Conservation (phyloP, 30 jellyfish, hydroid and myxozoan species). For the Chironex yamaguchii region DNA sequence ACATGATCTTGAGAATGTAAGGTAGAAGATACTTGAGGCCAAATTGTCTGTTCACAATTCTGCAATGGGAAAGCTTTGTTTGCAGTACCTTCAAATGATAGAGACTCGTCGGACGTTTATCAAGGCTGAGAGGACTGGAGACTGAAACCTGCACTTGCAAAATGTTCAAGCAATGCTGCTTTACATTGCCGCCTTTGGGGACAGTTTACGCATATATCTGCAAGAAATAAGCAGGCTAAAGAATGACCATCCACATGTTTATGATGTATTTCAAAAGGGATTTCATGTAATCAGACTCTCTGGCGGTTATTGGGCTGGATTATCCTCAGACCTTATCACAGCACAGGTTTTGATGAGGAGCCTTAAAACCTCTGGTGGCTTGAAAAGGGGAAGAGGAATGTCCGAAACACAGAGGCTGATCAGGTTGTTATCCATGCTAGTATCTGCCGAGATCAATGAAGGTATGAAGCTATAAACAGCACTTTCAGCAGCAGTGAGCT, state of each 20-base stretch:
- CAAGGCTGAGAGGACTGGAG: constrained; percentile 59
- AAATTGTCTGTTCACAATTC: constrained; percentile 23
- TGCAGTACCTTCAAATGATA: constrained; percentile 64
- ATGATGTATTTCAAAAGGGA: constrained; percentile 52
- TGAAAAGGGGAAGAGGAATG: constrained; percentile 71
- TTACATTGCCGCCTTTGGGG: constrained; percentile 65
- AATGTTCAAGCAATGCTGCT: constrained; percentile 50
- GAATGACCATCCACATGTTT: constrained; percentile 40
- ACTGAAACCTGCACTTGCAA: constrained; percentile 57
- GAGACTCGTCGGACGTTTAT: constrained; percentile 41
- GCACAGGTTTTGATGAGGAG: constrained; percentile 64
- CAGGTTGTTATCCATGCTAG: constrained; percentile 28
- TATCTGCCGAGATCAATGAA: constrained; percentile 30
- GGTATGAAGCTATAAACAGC: not conserved
- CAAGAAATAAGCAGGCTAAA: constrained; percentile 63
- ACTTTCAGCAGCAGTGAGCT: too few species aligned
- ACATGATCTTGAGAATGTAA: too few species aligned
- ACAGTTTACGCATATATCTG: constrained; percentile 46
- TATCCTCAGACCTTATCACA: constrained; percentile 59
- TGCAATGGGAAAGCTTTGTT: constrained; percentile 52
- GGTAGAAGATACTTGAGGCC: constrained; percentile 28
- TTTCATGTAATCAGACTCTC: constrained; percentile 55
- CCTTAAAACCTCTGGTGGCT: constrained; percentile 41
- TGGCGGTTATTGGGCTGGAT: constrained; percentile 68
- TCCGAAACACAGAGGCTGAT: constrained; percentile 23